phyloP scores from a whole-genome alignment of 2,888 invertebrate genomes.

The Camptogramma bilineatum region DNA sequence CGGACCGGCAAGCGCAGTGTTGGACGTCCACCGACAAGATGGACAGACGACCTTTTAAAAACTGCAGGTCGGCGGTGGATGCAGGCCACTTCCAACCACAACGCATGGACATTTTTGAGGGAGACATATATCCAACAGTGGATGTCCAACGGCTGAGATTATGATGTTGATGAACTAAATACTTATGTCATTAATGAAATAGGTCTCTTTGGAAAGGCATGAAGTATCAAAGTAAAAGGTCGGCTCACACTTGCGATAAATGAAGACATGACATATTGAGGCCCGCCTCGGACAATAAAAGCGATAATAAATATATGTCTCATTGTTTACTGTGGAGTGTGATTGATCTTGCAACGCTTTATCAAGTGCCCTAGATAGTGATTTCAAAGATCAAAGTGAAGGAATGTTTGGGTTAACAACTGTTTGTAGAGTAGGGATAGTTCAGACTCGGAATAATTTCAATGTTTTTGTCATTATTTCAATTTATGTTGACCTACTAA shows the following conservation, averaged over 20 bases:
- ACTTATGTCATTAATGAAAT: neutral
- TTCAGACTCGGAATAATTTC: neutral
- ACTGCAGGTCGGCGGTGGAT: too few species aligned
- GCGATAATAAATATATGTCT: slow-evolving; percentile 70
- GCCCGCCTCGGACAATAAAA: slow-evolving; percentile 59
- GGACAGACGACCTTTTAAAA: too few species aligned
- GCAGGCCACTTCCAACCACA: too few species aligned
- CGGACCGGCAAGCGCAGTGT: too few species aligned
- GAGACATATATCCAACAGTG: too few species aligned
- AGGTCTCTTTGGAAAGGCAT: slow-evolving; percentile 3
- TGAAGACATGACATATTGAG: slow-evolving; percentile 79
- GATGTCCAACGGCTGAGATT: too few species aligned
- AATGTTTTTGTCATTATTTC: too few species aligned
- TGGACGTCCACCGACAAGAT: too few species aligned
- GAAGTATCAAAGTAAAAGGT: slow-evolving; percentile 53
- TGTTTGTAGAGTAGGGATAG: neutral
- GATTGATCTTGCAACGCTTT: slow-evolving; percentile 35
- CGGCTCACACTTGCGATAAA: slow-evolving; percentile 62
- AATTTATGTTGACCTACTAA: too few species aligned
- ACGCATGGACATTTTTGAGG: too few species aligned
- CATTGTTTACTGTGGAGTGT: slow-evolving; percentile 56
- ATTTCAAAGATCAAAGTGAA: slow-evolving; percentile 29
- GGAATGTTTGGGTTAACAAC: slow-evolving; percentile 2
- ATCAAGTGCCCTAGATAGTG: slow-evolving; percentile 36
- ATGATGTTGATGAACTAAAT: too few species aligned